Evolutionary conservation across 1,140 invertebrate genomes (phyloP).

Genomic region (Ceratitis capitata): DNA sequence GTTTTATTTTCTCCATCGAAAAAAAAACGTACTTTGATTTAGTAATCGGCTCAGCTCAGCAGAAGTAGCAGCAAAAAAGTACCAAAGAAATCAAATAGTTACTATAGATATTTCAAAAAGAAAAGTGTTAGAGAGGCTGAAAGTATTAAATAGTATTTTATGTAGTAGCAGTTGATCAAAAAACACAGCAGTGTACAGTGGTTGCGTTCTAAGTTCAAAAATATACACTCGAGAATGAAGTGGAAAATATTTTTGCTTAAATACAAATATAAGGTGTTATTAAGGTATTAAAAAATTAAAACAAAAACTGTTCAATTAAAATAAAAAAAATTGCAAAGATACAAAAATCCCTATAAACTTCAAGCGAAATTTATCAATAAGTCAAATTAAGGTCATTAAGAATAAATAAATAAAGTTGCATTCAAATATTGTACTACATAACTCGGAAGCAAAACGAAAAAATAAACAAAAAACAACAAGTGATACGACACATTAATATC

Average conservation of each 20-base stretch:
- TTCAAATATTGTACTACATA: background rate
- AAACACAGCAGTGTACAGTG: too few species aligned
- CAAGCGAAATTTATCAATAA: background rate
- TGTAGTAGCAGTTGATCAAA: background rate
- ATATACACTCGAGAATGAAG: background rate
- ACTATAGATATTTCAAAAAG: too few species aligned
- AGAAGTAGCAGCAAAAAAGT: background rate
- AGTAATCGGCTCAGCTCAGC: background rate
- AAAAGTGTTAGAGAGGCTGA: too few species aligned
- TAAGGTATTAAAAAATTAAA: background rate
- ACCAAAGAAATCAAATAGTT: too few species aligned
- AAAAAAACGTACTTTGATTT: too few species aligned
- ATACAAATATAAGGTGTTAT: constrained; percentile 10
- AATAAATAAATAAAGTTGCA: background rate
- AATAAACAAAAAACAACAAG: too few species aligned
- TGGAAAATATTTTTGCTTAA: background rate
- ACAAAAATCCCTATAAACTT: background rate
- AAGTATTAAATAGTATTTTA: too few species aligned
- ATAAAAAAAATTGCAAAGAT: background rate
- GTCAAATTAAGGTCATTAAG: background rate
- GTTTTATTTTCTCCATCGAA: background rate
- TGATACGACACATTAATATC: background rate
- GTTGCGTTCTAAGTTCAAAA: background rate
- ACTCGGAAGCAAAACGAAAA: background rate
- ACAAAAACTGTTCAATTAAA: background rate